These are phyloP conservation scores for Minunthozetes semirufus DNA, from an alignment of 2,888 invertebrate genomes.

Conservation along the genomic window DNA sequence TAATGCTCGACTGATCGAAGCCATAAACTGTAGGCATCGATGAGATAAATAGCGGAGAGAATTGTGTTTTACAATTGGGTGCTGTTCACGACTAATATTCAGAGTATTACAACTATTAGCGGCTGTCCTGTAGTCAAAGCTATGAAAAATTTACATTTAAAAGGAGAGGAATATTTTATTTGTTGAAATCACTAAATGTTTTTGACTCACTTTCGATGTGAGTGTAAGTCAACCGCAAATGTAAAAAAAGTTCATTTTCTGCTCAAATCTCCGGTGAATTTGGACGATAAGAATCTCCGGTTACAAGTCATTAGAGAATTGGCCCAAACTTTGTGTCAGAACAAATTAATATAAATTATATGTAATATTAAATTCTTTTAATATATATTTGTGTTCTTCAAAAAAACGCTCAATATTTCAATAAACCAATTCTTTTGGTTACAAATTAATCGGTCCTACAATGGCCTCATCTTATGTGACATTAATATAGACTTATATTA, in stretches of 20 bases:
- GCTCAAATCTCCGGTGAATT: slow-evolving; percentile 16
- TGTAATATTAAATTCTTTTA: too few relatives aligned
- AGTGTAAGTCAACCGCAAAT: slow-evolving; percentile 19
- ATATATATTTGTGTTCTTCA: too few relatives aligned
- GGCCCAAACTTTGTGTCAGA: not conserved
- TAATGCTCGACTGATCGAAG: slow-evolving; percentile 27
- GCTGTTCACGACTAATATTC: not conserved
- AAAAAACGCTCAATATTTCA: too few relatives aligned
- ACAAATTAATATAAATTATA: not conserved
- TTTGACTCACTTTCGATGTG: slow-evolving; percentile 16
- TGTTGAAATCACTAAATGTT: slow-evolving; percentile 12
- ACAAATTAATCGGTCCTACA: too few relatives aligned
- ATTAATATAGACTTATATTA: too few relatives aligned
- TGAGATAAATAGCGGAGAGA: not conserved
- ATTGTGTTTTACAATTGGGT: slow-evolving; percentile 13
- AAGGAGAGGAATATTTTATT: not conserved
- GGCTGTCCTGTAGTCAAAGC: not conserved
- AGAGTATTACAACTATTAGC: not conserved
- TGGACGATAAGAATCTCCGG: slow-evolving; percentile 28
- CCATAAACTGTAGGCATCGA: not conserved
- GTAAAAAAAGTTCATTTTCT: not conserved
- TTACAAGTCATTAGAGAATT: slow-evolving; percentile 12
- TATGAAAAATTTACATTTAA: slow-evolving; percentile 27
- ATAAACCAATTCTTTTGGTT: too few relatives aligned
- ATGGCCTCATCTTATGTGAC: too few relatives aligned